A percentile compares a stretch with the other conserved stretches of the same genome.
phyloP scores from a whole-genome alignment of 2,797 vertebrate species.

The Hypotaenidia philippensis region DNA sequence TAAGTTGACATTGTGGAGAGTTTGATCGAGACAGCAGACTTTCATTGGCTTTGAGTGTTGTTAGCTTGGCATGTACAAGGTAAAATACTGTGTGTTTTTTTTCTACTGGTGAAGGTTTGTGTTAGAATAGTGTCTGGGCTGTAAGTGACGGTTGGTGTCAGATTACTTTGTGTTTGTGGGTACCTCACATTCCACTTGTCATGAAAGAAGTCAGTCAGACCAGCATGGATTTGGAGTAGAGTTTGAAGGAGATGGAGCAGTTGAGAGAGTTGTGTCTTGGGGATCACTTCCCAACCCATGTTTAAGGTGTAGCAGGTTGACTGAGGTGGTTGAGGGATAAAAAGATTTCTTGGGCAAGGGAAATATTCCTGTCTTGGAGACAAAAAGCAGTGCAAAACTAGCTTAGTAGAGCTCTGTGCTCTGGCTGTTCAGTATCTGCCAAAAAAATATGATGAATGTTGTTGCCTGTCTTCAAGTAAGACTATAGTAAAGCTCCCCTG shows the following conservation, averaged over 20 bases:
- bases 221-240: background rate
- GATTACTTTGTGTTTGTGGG: background rate
- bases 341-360: background rate
- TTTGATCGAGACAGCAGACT: background rate
- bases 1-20: background rate
- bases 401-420: background rate
- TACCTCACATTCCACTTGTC: background rate
- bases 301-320: background rate
- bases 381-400: background rate
- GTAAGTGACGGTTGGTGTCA: background rate
- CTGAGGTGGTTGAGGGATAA: background rate
- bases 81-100: background rate
- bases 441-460: background rate
- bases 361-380: background rate
- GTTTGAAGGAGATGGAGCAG: background rate
- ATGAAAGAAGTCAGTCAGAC: background rate
- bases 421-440: background rate
- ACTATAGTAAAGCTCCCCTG: background rate
- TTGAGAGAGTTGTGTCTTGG: background rate
- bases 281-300: background rate
- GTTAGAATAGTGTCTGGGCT: background rate
- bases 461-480: background rate
- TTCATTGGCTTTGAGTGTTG: background rate
- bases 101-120: background rate
- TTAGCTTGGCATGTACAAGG: background rate